phyloP scores from a whole-genome alignment of 1,140 invertebrate genomes.

The Pseudobourletiella spinata region DNA sequence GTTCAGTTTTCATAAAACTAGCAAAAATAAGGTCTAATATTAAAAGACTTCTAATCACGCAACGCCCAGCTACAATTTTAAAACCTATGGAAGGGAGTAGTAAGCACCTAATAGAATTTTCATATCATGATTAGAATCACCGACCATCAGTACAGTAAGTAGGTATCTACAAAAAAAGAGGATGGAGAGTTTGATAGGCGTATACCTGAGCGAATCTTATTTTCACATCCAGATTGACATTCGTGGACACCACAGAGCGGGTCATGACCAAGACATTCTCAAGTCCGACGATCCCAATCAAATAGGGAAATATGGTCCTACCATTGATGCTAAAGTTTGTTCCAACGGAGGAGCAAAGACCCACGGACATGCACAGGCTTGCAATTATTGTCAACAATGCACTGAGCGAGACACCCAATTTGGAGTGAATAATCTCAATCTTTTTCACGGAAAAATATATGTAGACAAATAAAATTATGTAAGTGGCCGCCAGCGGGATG shows the following conservation, averaged over 20 bases:
- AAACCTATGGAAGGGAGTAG: too few species aligned
- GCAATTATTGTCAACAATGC: conserved; percentile 79
- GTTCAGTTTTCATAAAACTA: too few species aligned
- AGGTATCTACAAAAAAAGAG: background rate
- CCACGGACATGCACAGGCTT: conserved; percentile 85
- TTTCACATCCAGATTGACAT: conserved; percentile 83
- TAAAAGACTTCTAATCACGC: too few species aligned
- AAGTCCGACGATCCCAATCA: conserved; percentile 86
- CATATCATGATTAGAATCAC: background rate
- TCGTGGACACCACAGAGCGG: conserved; percentile 86
- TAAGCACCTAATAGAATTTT: background rate
- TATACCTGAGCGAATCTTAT: conserved; percentile 84
- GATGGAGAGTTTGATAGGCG: too few species aligned
- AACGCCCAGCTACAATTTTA: too few species aligned
- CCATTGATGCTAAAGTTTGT: conserved; percentile 59
- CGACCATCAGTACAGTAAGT: background rate
- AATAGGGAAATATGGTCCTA: conserved; percentile 85
- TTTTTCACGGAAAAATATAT: conserved; percentile 91
- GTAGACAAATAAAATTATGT: conserved; percentile 77
- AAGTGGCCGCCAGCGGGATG: conserved; percentile 71
- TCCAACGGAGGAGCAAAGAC: conserved; percentile 58
- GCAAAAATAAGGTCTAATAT: too few species aligned
- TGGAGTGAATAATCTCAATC: conserved; percentile 87
- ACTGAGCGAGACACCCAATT: conserved; percentile 79
- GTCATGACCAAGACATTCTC: conserved; percentile 94